Evolutionary conservation across 2,888 invertebrate species (phyloP), one percentile per base, ranked within the genome.

Genomic region (Synanthedon formicaeformis): DNA sequence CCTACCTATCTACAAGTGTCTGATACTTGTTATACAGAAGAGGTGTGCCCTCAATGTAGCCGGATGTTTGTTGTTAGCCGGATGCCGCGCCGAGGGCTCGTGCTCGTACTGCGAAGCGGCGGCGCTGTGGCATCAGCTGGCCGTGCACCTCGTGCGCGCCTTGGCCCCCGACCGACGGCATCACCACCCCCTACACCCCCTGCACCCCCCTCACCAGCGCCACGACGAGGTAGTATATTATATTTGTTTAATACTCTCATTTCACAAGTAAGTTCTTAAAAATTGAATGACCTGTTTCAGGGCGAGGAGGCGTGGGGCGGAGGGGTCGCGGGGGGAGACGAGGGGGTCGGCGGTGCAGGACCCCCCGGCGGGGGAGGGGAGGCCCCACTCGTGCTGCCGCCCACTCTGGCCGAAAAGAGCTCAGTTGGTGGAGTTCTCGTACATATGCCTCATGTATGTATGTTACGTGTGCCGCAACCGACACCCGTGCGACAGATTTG

Each of bases 91-190:
- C 48, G 83, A 82, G 51, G 85, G 83, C 34, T 96, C 97, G 73
- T 99, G 98, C 71, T 91, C 93, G 52, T 96, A 95, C 74, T 99
- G 98, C 81, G 97, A 97, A 74, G 94, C 96, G 54, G 93, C 94
- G 34, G 94, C 97, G 40, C 93, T 97, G 84, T 98, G 98, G 94
- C 97, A 98, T 80, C 98, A 97, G 77, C 82, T 98, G 41, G 93
- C 94, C 11, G 90, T 95, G 52, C 91, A 93, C 63, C 82, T 96
- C 41, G 91, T 96, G 34, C 91, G 93, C 58, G 94, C 94, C 63
- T 90, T 96, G 69, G 93, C 92, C 52, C 95, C 95, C 2, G 89
- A 92, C 61, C 89, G 91, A 72, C 92, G 93, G 13, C 91, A 23
- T 8, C 49, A 14, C 1, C 49, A 23, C 13, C 16, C 48, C 23